A percentile compares a stretch with the other conserved stretches of the same genome.
phyloP scores from a whole-genome alignment of 2,113 vertebrate species.

The Solea senegalensis region DNA sequence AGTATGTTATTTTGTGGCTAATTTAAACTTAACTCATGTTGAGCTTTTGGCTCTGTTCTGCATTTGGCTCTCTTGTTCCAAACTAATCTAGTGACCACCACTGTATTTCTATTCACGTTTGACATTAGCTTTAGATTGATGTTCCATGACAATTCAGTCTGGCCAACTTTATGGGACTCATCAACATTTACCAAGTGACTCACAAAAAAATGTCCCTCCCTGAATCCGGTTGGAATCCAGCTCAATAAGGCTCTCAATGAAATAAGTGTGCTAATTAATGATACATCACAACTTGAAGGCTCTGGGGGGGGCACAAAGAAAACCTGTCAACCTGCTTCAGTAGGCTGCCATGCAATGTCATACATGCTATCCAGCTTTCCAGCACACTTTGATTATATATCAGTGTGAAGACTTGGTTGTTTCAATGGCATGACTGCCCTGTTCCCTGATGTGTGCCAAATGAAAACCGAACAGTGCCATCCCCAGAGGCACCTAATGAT shows the following conservation, averaged over 20 bases:
- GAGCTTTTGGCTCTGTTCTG: too few species aligned
- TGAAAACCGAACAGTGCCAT: slow-evolving; percentile 65
- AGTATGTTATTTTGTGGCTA: too few species aligned
- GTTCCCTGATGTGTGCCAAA: slow-evolving; percentile 66
- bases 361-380: slow-evolving; percentile 13
- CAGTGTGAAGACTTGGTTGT: slow-evolving; percentile 62
- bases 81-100: too few species aligned
- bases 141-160: too few species aligned
- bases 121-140: too few species aligned
- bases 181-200: not conserved
- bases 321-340: slow-evolving; percentile 53
- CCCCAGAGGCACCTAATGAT: slow-evolving; percentile 75
- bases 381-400: slow-evolving; percentile 64
- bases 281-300: slow-evolving; percentile 40
- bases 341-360: slow-evolving; percentile 53
- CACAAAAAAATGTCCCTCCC: not conserved
- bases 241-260: slow-evolving; percentile 29
- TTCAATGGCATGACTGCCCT: slow-evolving; percentile 64
- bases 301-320: slow-evolving; percentile 15
- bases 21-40: too few species aligned
- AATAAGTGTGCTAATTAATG: slow-evolving; percentile 57
- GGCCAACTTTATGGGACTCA: too few species aligned
- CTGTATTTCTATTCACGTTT: too few species aligned
- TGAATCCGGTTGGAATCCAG: not conserved
- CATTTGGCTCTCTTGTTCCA: too few species aligned